These are phyloP conservation scores for Galaxias olidus DNA, from an alignment of 2,797 vertebrate genomes.

Conservation along the genomic window DNA sequence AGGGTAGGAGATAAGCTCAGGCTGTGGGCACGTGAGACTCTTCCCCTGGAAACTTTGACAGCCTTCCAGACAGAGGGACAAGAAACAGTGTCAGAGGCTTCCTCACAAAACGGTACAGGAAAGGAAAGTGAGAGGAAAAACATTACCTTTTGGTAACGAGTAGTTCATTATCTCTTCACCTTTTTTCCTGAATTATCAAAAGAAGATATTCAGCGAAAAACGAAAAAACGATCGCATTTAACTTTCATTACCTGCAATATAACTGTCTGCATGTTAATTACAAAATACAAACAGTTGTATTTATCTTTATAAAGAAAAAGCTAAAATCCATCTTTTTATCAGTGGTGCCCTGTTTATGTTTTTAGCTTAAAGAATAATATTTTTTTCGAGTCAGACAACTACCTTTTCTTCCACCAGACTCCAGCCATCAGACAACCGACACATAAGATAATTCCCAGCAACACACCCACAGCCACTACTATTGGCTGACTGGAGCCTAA, in stretches of 20 bases:
- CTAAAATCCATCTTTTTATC: too few species aligned
- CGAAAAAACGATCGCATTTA: too few species aligned
- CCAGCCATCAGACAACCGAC: slow-evolving; percentile 76
- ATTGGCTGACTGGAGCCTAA: slow-evolving; percentile 74
- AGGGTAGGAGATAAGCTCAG: slow-evolving; percentile 75
- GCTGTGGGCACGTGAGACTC: slow-evolving; percentile 58
- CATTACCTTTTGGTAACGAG: slow-evolving; percentile 74
- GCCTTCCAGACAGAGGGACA: slow-evolving; percentile 42
- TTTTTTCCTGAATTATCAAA: slow-evolving; percentile 69
- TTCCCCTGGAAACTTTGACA: slow-evolving; percentile 69
- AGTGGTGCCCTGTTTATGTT: too few species aligned
- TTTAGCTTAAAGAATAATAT: too few species aligned
- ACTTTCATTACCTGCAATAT: too few species aligned
- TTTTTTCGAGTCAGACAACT: too few species aligned
- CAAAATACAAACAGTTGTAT: too few species aligned
- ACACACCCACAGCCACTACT: slow-evolving; percentile 77
- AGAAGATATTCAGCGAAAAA: slow-evolving; percentile 16
- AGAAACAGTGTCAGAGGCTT: slow-evolving; percentile 11
- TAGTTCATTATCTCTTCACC: slow-evolving; percentile 66
- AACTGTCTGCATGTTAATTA: too few species aligned
- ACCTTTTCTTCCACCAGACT: slow-evolving; percentile 83
- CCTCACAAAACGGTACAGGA: slow-evolving; percentile 1
- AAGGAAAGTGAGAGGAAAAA: not conserved
- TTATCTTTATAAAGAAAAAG: too few species aligned
- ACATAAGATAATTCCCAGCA: slow-evolving; percentile 76